These are phyloP conservation scores for Ichneumoninae sp. DNA, from an alignment of 2,888 invertebrate species.

Conservation along the genomic window DNA sequence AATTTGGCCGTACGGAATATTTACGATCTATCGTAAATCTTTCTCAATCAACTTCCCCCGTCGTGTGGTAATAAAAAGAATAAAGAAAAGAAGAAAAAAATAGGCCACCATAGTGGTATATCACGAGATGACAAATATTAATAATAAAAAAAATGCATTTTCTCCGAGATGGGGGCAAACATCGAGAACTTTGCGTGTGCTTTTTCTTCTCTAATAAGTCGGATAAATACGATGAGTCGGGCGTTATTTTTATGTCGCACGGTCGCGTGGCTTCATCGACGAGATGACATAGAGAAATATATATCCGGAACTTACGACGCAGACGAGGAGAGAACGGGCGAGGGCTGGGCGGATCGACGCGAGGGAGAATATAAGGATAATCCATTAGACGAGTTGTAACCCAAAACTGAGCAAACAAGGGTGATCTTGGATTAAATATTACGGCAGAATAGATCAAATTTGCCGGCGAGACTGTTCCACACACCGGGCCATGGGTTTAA, in stretches of 20 bases:
- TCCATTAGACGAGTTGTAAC: slow-evolving; percentile 83
- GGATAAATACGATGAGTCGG: slow-evolving; percentile 78
- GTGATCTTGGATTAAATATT: slow-evolving; percentile 81
- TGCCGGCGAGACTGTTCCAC: slow-evolving; percentile 51
- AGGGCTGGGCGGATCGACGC: slow-evolving; percentile 67
- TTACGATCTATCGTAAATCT: slow-evolving; percentile 71
- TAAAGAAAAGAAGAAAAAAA: slow-evolving; percentile 11
- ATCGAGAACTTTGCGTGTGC: slow-evolving; percentile 18
- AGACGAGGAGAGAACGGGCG: slow-evolving; percentile 25
- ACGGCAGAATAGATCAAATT: slow-evolving; percentile 69
- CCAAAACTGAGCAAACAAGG: slow-evolving; percentile 83
- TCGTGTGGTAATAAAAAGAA: slow-evolving; percentile 11
- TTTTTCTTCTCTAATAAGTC: slow-evolving; percentile 78
- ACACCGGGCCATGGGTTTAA: slow-evolving; percentile 60
- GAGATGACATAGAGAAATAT: slow-evolving; percentile 21
- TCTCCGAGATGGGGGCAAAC: slow-evolving; percentile 1
- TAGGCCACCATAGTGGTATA: background rate
- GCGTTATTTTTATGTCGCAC: slow-evolving; percentile 77
- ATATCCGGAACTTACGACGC: slow-evolving; percentile 7
- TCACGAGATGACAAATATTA: background rate
- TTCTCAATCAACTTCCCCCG: slow-evolving; percentile 70
- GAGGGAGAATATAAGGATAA: slow-evolving; percentile 80
- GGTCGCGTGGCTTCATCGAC: slow-evolving; percentile 69
- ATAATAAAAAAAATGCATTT: slow-evolving; percentile 17
- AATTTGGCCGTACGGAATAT: slow-evolving; percentile 55